Conservation (phyloP, 2,888 invertebrate species). For the Dryobota labecula region DNA sequence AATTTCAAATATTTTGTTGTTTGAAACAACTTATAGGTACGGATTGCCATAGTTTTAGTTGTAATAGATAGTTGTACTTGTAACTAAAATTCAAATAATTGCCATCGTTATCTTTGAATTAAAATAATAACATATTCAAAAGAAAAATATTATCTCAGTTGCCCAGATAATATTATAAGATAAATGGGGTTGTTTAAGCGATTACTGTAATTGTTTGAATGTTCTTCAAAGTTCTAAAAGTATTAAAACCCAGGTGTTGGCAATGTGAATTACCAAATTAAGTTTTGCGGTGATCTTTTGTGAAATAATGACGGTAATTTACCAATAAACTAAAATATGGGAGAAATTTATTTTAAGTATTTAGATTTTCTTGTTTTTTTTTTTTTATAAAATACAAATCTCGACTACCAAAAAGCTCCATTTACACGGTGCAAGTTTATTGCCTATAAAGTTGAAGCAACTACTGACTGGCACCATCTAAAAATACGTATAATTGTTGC, state of each 20-base stretch:
- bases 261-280: slow-evolving; percentile 9
- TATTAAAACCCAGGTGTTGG: slow-evolving; percentile 20
- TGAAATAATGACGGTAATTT: slow-evolving; percentile 4
- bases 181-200: not conserved
- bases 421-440: no score
- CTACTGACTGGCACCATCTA: no score
- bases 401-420: not conserved
- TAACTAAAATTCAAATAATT: not conserved
- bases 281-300: not conserved
- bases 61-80: not conserved
- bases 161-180: not conserved
- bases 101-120: not conserved
- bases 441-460: no score
- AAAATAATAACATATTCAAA: not conserved
- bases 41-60: not conserved
- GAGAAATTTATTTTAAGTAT: not conserved
- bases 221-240: slow-evolving; percentile 15
- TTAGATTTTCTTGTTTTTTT: not conserved
- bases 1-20: not conserved
- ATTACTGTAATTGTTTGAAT: slow-evolving; percentile 12
- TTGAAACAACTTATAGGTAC: not conserved
- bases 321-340: not conserved
- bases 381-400: not conserved
- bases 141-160: not conserved
- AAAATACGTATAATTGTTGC: no score